These are phyloP conservation scores for Onthophagus sagittarius DNA, from an alignment of 2,888 invertebrate genomes.

Conservation along the genomic window DNA sequence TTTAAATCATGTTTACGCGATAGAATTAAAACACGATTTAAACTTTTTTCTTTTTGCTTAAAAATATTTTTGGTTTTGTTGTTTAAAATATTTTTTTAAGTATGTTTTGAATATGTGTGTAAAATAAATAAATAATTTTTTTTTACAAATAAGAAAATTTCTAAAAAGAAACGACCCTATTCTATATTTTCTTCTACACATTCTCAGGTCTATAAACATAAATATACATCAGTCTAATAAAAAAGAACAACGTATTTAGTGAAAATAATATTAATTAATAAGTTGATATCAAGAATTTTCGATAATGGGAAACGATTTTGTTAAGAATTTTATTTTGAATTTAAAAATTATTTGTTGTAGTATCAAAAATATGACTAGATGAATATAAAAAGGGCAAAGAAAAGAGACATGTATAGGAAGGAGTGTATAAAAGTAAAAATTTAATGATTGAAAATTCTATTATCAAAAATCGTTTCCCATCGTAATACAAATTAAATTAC, in stretches of 20 bases:
- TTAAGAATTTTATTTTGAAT: no score
- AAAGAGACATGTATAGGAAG: conserved; percentile 22
- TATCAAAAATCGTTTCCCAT: not conserved
- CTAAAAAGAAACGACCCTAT: conserved; percentile 38
- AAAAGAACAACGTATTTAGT: conserved; percentile 31
- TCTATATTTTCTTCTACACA: conserved; percentile 34
- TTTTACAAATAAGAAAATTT: no score
- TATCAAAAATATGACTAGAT: conserved; percentile 19
- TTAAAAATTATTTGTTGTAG: not conserved
- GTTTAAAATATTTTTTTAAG: not conserved
- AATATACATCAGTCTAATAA: conserved; percentile 36
- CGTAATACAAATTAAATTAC: conserved; percentile 14
- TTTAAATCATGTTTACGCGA: not conserved
- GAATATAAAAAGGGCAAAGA: conserved; percentile 20
- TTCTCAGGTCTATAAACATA: conserved; percentile 32
- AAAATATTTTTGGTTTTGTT: conserved; percentile 3
- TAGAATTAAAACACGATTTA: not conserved
- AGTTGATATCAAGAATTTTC: not conserved
- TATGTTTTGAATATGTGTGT: conserved; percentile 19
- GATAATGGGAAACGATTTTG: no score
- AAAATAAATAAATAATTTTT: conserved; percentile 24
- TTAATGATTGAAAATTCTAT: not conserved
- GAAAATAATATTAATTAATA: conserved; percentile 2
- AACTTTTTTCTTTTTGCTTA: conserved; percentile 6
- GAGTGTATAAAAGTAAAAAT: conserved; percentile 22